Evolutionary conservation across 2,113 vertebrate species (phyloP), one percentile per base, ranked within the genome.

Genomic region (Paedocypris sp.): DNA sequence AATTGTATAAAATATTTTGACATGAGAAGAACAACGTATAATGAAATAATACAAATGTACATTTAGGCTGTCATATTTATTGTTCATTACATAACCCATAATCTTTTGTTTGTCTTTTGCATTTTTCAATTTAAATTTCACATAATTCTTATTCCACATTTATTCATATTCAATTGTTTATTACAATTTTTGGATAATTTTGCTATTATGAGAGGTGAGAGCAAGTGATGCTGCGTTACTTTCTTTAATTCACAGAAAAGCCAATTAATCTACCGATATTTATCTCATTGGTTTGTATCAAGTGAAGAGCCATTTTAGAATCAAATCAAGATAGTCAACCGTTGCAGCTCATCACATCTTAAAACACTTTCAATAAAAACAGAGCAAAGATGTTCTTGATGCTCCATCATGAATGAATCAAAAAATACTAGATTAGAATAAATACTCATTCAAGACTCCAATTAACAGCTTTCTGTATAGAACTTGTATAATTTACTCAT

Each of bases 221-320:
- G 15, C 51, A 35, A 62, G 48, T 43, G 60, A 56, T 25, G 43
- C 23, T 47, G 33, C 32, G 52, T 67, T 35, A 61, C 19, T 22
- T 20, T 54, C 60, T 35, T n/a, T 48, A 54, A 28, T 43, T 33
- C 15, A 15, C 50, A 32, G 43, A 62, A 75, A 77, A 73, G 67
- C 75, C 73, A 71, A 73, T 72, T 76, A 77, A 73, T 77, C 53
- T 66, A 69, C 67, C 72, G 64, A 75, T 71, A 72, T 77, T 79
- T 70, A 75, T 70, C 45, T 63, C 76, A 79, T 80, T 46, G 71
- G 80, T n/a, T 78, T 78, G 61, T 62, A 76, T 78, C 72, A 81
- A 80, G 74, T 74, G 71, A 64, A 69, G 74, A 62, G 67, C 73
- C 62, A 77, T 80, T 76, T 78, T 48, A 74, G 58, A 76, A 80